These are phyloP conservation scores for Lepisosteus osseus DNA, from an alignment of 2,113 vertebrate genomes.

Conservation along the genomic window DNA sequence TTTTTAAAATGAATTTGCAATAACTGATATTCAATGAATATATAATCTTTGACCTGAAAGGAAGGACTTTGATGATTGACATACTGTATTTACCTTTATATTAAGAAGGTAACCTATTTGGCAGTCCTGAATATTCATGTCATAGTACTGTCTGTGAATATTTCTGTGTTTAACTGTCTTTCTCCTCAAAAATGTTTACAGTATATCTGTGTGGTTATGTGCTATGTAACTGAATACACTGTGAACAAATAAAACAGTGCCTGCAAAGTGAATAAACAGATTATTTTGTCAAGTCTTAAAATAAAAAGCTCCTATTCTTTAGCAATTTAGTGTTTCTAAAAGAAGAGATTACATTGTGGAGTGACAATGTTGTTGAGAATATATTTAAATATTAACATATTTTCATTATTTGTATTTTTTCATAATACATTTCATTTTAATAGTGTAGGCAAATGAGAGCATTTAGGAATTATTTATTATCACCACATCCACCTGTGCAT, in stretches of 20 bases:
- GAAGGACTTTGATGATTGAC: neutral
- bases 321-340: no score
- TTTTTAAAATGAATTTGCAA: neutral
- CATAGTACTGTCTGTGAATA: neutral
- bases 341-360: no score
- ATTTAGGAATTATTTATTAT: no score
- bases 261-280: neutral
- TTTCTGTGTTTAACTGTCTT: constrained; percentile 11
- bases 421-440: no score
- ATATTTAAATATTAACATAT: no score
- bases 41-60: neutral
- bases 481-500: no score
- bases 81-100: neutral
- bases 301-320: no score
- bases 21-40: neutral
- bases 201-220: constrained; percentile 22
- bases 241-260: constrained; percentile 29
- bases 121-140: neutral
- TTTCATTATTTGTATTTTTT: no score
- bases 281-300: no score
- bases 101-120: no score
- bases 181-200: constrained; percentile 10
- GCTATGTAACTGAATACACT: constrained; percentile 21
- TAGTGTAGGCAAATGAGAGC: no score
- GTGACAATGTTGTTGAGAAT: no score